phyloP scores from a whole-genome alignment of 2,113 vertebrate genomes.

The Pitta sordida region DNA sequence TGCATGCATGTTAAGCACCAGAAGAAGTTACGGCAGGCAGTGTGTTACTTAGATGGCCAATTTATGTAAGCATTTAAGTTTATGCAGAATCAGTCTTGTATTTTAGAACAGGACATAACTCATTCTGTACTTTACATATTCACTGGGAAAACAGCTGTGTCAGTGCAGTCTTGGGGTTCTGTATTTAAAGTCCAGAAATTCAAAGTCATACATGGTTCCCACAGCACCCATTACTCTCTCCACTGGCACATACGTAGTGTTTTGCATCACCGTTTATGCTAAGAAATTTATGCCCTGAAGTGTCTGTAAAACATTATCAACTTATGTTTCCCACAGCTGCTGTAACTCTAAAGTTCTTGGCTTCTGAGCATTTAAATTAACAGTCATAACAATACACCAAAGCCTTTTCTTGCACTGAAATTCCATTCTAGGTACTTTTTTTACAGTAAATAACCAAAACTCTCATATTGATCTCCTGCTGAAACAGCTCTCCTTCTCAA shows the following conservation, averaged over 20 bases:
- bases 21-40: neutral
- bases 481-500: neutral
- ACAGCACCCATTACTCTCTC: constrained; percentile 40
- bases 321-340: constrained; percentile 21
- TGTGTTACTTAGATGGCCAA: neutral
- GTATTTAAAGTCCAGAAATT: constrained; percentile 47
- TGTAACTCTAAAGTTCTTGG: constrained; percentile 14
- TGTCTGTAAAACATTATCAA: constrained; percentile 1
- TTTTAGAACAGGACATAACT: neutral
- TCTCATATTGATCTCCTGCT: neutral
- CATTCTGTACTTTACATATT: neutral
- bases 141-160: constrained; percentile 1
- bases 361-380: constrained; percentile 7
- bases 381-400: neutral
- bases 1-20: neutral
- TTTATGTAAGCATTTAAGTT: neutral
- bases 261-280: neutral
- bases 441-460: neutral
- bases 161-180: neutral
- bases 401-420: neutral
- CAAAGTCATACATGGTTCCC: constrained; percentile 30
- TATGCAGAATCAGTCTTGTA: neutral
- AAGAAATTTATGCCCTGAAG: constrained; percentile 40
- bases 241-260: neutral
- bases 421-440: neutral